Conservation (phyloP, 2,113 vertebrate genomes). For the Loxodonta africana region DNA sequence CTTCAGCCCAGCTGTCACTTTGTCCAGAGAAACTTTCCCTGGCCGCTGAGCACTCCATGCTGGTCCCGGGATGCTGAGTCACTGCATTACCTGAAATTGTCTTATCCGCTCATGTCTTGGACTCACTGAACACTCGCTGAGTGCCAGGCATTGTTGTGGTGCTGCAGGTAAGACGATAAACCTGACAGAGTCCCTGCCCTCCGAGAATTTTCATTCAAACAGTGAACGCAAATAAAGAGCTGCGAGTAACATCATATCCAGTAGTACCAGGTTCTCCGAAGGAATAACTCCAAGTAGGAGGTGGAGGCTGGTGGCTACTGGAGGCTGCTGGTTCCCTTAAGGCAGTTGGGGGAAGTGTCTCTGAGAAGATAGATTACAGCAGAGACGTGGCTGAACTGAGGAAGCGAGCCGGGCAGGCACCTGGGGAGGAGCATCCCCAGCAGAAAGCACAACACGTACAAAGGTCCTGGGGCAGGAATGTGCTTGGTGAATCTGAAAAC, state of each 20-base stretch:
- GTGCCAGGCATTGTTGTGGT: too few species aligned
- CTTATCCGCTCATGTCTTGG: accelerated
- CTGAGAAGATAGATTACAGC: background rate
- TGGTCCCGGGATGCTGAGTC: background rate
- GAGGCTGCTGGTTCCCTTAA: too few species aligned
- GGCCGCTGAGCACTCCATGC: too few species aligned
- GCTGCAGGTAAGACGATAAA: accelerated
- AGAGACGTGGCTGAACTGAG: accelerated
- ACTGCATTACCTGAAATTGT: background rate
- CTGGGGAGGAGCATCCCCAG: too few species aligned
- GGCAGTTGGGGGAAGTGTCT: background rate
- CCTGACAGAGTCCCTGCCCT: background rate
- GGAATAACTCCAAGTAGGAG: background rate
- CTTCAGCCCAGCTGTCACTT: background rate
- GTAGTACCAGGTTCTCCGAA: background rate
- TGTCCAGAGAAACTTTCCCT: background rate
- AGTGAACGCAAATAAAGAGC: background rate
- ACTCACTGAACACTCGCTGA: background rate
- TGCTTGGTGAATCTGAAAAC: too few species aligned
- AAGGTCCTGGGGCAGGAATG: too few species aligned
- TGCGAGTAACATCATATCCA: accelerated
- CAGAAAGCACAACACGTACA: too few species aligned
- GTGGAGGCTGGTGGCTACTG: background rate
- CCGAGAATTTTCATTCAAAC: background rate
- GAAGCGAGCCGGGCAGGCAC: background rate